Evolutionary conservation across 2,113 vertebrate genomes (phyloP).

Genomic region (Eonycteris spelaea): DNA sequence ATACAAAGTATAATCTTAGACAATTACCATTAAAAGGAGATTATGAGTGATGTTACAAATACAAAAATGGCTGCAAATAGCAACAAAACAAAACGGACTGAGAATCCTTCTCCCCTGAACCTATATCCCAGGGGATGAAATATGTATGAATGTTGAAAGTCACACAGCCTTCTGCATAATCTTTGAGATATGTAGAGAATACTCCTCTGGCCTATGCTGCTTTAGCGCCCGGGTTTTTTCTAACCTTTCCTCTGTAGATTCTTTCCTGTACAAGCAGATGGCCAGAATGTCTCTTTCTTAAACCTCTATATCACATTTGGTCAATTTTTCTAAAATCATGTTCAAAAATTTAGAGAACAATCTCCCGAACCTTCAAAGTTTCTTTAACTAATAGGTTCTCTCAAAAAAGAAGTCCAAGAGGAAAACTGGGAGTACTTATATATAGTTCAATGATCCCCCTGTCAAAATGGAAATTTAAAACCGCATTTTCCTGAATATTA

Average conservation of each 20-base stretch:
- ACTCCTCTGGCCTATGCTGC: background rate
- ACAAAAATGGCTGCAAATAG: constrained; percentile 71
- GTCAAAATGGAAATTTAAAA: constrained; percentile 33
- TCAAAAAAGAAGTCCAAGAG: background rate
- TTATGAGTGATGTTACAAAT: constrained; percentile 69
- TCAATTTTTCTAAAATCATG: constrained; percentile 37
- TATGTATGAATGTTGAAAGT: background rate
- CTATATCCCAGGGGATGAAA: background rate
- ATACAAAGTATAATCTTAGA: constrained; percentile 84
- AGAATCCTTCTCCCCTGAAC: constrained; percentile 35
- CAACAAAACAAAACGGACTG: constrained; percentile 36
- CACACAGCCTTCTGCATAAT: background rate
- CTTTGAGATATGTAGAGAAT: background rate
- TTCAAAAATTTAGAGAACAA: background rate
- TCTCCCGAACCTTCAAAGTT: constrained; percentile 2
- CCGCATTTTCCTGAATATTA: background rate
- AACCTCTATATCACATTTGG: background rate
- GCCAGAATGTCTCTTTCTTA: background rate
- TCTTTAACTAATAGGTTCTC: background rate
- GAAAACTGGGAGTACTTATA: background rate
- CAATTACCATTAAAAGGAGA: constrained; percentile 72
- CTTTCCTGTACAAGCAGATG: background rate
- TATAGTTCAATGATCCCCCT: background rate
- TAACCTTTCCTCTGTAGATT: background rate
- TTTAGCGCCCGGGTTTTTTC: background rate